Evolutionary conservation across 2,797 vertebrate species (phyloP).

Genomic region (Nyctibius grandis): DNA sequence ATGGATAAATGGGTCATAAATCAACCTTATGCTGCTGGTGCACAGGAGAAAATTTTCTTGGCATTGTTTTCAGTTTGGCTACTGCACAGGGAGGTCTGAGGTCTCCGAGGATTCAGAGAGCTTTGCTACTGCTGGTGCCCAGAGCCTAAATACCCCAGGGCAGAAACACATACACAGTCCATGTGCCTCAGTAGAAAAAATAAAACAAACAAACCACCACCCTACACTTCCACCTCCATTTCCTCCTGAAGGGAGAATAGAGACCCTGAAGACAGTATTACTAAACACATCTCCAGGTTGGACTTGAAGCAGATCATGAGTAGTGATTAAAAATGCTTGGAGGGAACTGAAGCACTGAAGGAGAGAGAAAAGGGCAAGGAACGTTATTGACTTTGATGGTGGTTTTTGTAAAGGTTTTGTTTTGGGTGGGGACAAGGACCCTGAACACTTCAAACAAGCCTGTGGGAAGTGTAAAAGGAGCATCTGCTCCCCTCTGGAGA

Average conservation of each 20-base stretch:
- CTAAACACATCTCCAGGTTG: too few species aligned
- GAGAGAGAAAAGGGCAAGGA: neutral
- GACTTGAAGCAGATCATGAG: neutral
- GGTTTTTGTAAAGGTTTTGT: neutral
- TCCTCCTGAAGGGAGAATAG: neutral
- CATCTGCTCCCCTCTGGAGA: neutral
- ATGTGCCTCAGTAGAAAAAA: neutral
- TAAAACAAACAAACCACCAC: neutral
- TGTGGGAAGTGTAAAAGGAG: neutral
- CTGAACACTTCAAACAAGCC: accelerated
- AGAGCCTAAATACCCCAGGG: neutral
- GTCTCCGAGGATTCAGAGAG: neutral
- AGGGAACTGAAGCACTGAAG: neutral
- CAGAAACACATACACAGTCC: accelerated
- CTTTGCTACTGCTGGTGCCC: neutral
- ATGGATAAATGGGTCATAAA: neutral
- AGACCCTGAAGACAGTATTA: neutral
- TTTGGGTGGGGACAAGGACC: neutral
- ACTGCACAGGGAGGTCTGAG: neutral
- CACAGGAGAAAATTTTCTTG: neutral
- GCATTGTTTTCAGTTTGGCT: neutral
- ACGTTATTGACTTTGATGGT: neutral
- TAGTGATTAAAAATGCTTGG: neutral
- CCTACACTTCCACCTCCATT: neutral
- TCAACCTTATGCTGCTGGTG: neutral